These are phyloP conservation scores for Ciconia boyciana DNA, from an alignment of 2,113 vertebrate genomes.

Conservation along the genomic window DNA sequence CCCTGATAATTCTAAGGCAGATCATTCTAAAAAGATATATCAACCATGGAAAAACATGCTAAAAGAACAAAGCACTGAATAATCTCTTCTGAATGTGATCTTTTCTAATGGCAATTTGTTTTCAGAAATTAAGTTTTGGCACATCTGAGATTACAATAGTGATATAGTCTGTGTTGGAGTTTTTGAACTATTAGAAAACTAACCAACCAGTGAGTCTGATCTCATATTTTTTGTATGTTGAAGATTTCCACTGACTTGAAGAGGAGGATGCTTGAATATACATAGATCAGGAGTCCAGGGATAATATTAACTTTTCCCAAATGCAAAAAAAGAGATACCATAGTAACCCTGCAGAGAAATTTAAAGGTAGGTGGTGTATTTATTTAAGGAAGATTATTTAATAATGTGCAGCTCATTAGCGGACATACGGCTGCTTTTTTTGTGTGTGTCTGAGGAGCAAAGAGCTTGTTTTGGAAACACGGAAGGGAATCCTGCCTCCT, in stretches of 20 bases:
- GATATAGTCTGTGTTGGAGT: not conserved
- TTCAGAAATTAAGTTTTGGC: not conserved
- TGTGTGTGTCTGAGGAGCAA: not conserved
- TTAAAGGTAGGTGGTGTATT: not conserved
- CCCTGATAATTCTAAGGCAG: not conserved
- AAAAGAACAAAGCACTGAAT: not conserved
- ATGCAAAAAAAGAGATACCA: fast-evolving
- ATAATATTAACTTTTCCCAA: not conserved
- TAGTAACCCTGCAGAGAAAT: not conserved
- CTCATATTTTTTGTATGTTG: not conserved
- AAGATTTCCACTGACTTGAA: not conserved
- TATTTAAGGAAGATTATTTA: not conserved
- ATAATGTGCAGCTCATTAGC: not conserved
- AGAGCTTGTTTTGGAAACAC: not conserved
- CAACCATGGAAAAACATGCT: not conserved
- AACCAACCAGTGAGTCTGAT: not conserved
- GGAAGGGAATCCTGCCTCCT: not conserved
- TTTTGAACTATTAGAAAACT: not conserved
- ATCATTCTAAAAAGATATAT: conserved; percentile 8
- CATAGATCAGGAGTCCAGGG: not conserved
- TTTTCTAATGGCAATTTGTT: conserved; percentile 1
- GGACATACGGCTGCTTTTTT: not conserved
- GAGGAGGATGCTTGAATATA: not conserved
- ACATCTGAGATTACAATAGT: not conserved
- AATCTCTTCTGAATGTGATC: not conserved